phyloP scores from a whole-genome alignment of 2,113 vertebrate species.

The Leucopternis melanops region DNA sequence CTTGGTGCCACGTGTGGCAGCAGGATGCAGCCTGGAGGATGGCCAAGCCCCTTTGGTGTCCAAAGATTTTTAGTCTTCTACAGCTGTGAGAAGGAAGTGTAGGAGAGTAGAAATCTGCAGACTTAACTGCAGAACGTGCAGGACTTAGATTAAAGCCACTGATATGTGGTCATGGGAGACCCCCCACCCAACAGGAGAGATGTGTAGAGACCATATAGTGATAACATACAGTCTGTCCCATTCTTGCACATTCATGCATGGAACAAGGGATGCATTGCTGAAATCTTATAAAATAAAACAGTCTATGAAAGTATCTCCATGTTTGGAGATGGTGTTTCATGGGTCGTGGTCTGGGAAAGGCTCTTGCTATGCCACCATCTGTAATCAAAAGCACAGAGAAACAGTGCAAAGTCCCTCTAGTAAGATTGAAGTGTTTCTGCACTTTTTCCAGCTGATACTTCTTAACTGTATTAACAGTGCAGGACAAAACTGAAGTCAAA shows the following conservation, averaged over 20 bases:
- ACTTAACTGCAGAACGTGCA: background rate
- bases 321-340: background rate
- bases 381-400: background rate
- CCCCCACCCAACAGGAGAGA: background rate
- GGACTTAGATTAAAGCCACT: background rate
- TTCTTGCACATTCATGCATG: background rate
- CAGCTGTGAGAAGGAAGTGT: background rate
- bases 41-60: background rate
- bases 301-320: background rate
- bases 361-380: background rate
- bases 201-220: background rate
- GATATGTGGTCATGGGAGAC: background rate
- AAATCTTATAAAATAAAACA: background rate
- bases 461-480: background rate
- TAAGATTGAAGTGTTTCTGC: background rate
- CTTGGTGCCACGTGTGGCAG: background rate
- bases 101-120: background rate
- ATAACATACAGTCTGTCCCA: background rate
- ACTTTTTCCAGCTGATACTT: background rate
- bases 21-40: background rate
- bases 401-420: background rate
- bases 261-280: background rate
- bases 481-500: slow-evolving; percentile 14
- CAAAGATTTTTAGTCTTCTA: background rate
- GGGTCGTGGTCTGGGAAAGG: background rate